A percentile compares a stretch with the other conserved stretches of the same genome.
Evolutionary conservation across 2,888 invertebrate genomes (phyloP).

Genomic region (Rhorus exstirpatorius): DNA sequence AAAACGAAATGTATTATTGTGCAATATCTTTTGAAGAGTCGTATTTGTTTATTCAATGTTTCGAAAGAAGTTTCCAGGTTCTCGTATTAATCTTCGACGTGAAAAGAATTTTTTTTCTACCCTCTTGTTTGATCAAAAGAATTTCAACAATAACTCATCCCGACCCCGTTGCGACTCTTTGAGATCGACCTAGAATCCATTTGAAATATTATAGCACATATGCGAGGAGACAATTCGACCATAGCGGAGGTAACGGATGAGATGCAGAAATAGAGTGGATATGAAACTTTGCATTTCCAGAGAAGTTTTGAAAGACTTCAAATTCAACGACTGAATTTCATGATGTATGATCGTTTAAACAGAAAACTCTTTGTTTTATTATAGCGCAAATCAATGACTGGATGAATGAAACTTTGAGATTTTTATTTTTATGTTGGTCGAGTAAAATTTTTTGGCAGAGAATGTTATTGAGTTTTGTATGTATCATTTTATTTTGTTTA

Average conservation of each 20-base stretch:
- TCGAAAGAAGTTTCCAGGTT: not conserved
- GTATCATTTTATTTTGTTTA: no score
- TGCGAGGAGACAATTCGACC: slow-evolving; percentile 40
- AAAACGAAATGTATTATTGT: no score
- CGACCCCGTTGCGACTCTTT: slow-evolving; percentile 47
- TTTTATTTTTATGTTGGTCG: not conserved
- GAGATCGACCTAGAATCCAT: slow-evolving; percentile 53
- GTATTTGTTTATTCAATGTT: slow-evolving; percentile 8
- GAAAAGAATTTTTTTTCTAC: slow-evolving; percentile 12
- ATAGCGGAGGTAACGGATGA: slow-evolving; percentile 39
- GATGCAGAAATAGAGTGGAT: slow-evolving; percentile 50
- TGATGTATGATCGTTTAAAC: not conserved
- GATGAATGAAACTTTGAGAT: not conserved
- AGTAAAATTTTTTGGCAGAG: no score
- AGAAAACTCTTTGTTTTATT: no score
- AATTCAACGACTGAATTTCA: slow-evolving; percentile 24
- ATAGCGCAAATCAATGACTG: no score
- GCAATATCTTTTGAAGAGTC: not conserved
- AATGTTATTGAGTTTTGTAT: no score
- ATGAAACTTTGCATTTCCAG: slow-evolving; percentile 31
- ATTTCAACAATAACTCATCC: slow-evolving; percentile 47
- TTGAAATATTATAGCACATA: slow-evolving; percentile 42
- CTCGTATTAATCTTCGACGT: slow-evolving; percentile 13
- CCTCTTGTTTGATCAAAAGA: slow-evolving; percentile 22
- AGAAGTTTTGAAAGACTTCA: not conserved